Evolutionary conservation across 1,140 invertebrate genomes (phyloP), one percentile per base, ranked within the genome.

Genomic region (Trialeurodes vaporariorum): DNA sequence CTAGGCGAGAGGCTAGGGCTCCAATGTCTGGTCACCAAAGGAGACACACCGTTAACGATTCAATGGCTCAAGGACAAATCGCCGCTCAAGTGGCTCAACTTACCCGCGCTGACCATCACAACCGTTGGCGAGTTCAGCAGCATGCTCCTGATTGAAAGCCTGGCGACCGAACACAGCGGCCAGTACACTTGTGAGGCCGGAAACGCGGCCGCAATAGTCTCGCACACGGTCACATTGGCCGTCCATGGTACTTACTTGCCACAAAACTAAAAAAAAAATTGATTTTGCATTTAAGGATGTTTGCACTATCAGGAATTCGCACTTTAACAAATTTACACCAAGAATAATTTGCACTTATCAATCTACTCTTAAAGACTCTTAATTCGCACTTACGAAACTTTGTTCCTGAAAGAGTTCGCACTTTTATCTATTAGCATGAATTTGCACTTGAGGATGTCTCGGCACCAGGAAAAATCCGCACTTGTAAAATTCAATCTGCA

Each of bases 161-260:
- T 73, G n/a, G 63, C 82, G 80, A 75, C 66, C 65, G 78, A 81
- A 69, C 85, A 90, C 77, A 80, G 84, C 67, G 90, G 89, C 17
- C 86, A 88, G 73, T 91, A 91, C 76, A 86, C 88, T 21, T 92
- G 90, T 77, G 77, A 83, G 27, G 89, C 86, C 25, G 82, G 80
- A 70, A 91, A 91, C 79, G 77, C 79, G 60, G 87, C 86, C 24
- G 72, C 71, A 25, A 69, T 71, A 5, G 68, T 70, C 27, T 65
- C 70, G 61, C 66, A 69, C 25, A 71, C 73, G 13, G 72, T 70
- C 25, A 63, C 63, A 23, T 67, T 73, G 27, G 67, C 69, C 40
- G 73, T 73, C 68, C 72, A 70, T 69, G 73, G 73, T 73, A 73
- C 59, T 26, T 34, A n/a, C n/a, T n/a, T n/a, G n/a, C n/a, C n/a